phyloP scores from a whole-genome alignment of 2,113 vertebrate species.

The Turdus rufiventris region DNA sequence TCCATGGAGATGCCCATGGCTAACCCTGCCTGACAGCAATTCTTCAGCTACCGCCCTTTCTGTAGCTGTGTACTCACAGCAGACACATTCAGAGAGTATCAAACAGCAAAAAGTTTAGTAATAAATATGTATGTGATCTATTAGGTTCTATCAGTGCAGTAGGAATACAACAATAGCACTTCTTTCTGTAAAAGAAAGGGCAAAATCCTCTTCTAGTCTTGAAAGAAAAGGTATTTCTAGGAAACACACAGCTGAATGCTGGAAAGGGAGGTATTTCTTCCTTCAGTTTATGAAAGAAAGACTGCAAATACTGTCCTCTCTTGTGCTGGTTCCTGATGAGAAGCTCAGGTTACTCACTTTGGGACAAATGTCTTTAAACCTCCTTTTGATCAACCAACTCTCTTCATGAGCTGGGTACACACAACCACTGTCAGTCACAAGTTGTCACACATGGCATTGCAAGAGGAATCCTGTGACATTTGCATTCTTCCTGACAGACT shows the following conservation, averaged over 20 bases:
- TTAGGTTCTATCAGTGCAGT: neutral
- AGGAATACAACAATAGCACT: neutral
- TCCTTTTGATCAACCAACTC: neutral
- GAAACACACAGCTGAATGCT: neutral
- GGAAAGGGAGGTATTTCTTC: neutral
- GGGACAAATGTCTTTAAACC: neutral
- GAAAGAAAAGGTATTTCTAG: neutral
- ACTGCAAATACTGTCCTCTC: neutral
- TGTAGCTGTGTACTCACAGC: neutral
- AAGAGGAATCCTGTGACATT: neutral
- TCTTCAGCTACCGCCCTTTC: neutral
- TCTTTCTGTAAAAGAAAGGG: neutral
- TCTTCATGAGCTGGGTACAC: neutral
- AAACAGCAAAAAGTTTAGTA: neutral
- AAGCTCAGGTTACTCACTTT: neutral
- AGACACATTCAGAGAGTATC: neutral
- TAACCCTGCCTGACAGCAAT: neutral
- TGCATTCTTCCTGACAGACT: neutral
- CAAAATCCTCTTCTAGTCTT: neutral
- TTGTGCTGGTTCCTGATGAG: neutral
- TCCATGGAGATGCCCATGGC: neutral
- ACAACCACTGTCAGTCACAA: neutral
- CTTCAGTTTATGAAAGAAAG: neutral
- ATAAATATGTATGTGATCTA: neutral
- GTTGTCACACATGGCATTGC: neutral